Percentiles rank a stretch among this genome's conserved stretches.
phyloP scores from a whole-genome alignment of 2,797 vertebrate species.

The Pipistrellus pygmaeus region DNA sequence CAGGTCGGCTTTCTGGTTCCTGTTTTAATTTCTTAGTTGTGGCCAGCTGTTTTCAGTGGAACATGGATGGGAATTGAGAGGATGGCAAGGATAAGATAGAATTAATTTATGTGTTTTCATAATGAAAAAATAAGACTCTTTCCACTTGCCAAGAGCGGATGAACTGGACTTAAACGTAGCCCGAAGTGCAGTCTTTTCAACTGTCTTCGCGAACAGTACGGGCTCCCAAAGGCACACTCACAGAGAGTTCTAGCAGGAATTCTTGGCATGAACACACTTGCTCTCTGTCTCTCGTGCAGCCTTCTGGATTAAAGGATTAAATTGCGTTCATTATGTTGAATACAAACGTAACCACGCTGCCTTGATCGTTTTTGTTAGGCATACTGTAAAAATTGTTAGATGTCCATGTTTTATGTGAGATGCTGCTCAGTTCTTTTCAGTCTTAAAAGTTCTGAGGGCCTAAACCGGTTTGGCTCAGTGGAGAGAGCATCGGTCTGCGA shows the following conservation, averaged over 20 bases:
- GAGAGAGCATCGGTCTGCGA: too few relatives aligned
- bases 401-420: background rate
- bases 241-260: background rate
- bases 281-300: background rate
- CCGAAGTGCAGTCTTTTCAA: background rate
- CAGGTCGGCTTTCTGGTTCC: background rate
- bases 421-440: background rate
- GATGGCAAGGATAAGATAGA: background rate
- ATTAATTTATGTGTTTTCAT: background rate
- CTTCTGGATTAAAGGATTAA: slow-evolving; percentile 21
- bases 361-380: background rate
- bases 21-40: background rate
- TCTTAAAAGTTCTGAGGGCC: background rate
- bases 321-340: background rate
- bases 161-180: background rate
- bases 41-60: background rate
- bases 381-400: background rate
- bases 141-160: background rate
- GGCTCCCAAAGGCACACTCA: background rate
- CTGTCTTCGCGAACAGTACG: background rate
- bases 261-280: background rate
- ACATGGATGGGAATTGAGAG: background rate
- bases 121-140: background rate
- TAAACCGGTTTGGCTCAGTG: too few relatives aligned
- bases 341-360: background rate